Base-by-base conservation (phyloP, 2,888 invertebrate species). In the Corythucha ciliata region DNA sequence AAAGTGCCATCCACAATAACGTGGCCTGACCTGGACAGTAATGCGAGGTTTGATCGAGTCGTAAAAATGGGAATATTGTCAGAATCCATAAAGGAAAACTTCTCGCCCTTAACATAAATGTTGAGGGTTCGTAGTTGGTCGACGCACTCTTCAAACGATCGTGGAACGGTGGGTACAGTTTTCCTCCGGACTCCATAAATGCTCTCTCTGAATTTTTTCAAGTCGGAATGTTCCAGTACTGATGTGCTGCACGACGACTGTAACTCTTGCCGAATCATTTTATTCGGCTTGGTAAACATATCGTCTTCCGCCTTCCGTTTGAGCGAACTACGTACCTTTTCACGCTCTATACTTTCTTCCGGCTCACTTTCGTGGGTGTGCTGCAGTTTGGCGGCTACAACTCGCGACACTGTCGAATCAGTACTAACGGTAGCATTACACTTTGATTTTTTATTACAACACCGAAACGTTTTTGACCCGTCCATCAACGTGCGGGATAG, bases 131-230 rank as follows among this genome's bases (percentile, higher is more conserved):
- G 36, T 36, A 36, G 36, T 36, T 36, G 36, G 36, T n/a, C 36
- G 36, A 36, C 16, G 36, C 36, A 36, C 36, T 36, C 36, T 36
- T 36, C 36, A 36, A 7, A 14, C 36, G 36, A 36, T 36, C 16
- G 36, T 36, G 14, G 36, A 18, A 36, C 36, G 14, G 36, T 36
- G 16, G 14, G 36, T 36, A 36, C n/a, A 36, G 14, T 36, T 18
- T 36, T 36, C 36, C 36, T 36, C 36, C 36, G 36, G 36, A 36
- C 36, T 36, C 36, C 36, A 36, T 36, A 36, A 36, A 36, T 36
- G 36, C 36, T 36, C 14, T 36, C 36, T 36, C 36, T 36, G 16
- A 36, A 36, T 36, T 36, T 7, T 36, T 36, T 36, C 36, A 36
- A n/a, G 36, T 36, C 36, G 36, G 36, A 36, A 18, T 36, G 36